phyloP scores from a whole-genome alignment of 2,888 invertebrate species.

The Chrysolina americana region DNA sequence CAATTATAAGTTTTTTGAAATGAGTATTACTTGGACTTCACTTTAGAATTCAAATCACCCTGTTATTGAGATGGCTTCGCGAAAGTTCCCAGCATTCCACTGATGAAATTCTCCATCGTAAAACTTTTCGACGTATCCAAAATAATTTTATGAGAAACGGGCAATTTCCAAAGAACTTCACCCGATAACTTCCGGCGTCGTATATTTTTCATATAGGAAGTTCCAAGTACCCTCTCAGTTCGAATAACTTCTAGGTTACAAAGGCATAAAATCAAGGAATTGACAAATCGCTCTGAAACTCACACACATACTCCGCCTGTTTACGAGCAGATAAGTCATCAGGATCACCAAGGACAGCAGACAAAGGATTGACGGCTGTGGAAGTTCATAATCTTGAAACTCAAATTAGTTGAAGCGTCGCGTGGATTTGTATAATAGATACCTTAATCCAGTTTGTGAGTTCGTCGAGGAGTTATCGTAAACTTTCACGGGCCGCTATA shows the following conservation, averaged over 20 bases:
- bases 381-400: constrained; percentile 42
- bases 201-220: not conserved
- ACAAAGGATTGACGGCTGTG: constrained; percentile 14
- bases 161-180: not conserved
- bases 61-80: too few relatives aligned
- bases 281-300: not conserved
- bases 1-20: too few relatives aligned
- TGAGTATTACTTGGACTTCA: too few relatives aligned
- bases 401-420: constrained; percentile 48
- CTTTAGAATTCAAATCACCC: too few relatives aligned
- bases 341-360: not conserved
- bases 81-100: too few relatives aligned
- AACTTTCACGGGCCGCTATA: constrained; percentile 35
- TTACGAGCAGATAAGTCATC: not conserved
- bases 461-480: constrained; percentile 35
- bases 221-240: not conserved
- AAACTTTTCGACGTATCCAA: not conserved
- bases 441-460: constrained; percentile 38
- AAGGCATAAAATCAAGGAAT: not conserved
- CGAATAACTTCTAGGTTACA: not conserved
- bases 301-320: not conserved
- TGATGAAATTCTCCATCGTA: too few relatives aligned
- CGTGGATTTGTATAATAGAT: constrained; percentile 46
- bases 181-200: not conserved
- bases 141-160: not conserved